A percentile compares a stretch with the other conserved stretches of the same genome.
Evolutionary conservation across 92 coral and sea anemone species (phyloP).

Genomic region (Blastomussa wellsi): DNA sequence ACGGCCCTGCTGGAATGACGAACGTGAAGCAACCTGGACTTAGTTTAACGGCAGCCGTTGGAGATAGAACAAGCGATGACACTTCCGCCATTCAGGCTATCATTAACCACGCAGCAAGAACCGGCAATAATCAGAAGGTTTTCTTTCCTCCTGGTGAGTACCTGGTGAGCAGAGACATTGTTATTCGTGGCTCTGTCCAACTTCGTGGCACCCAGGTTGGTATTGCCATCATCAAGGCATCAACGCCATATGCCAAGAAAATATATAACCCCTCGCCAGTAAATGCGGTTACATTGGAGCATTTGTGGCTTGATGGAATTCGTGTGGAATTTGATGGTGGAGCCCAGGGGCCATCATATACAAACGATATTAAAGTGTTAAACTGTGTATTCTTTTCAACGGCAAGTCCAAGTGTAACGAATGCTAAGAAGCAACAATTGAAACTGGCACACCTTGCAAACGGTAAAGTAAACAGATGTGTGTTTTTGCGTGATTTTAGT

Average conservation of each 20-base stretch:
- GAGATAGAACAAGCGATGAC: conserved; percentile 59
- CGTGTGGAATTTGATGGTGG: conserved; percentile 23
- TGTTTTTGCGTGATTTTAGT: conserved; percentile 34
- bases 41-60: conserved; percentile 28
- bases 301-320: conserved; percentile 55
- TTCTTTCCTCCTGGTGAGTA: conserved; percentile 67
- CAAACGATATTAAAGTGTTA: conserved; percentile 13
- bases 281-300: not conserved
- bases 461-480: conserved; percentile 1
- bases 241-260: conserved; percentile 14
- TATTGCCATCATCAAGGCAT: conserved; percentile 49
- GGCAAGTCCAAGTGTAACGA: not conserved
- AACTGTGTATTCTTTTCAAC: conserved; percentile 50
- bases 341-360: not conserved
- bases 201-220: conserved; percentile 48
- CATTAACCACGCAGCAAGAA: conserved; percentile 17
- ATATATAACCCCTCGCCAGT: not conserved
- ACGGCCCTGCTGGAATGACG: conserved; percentile 38
- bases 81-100: conserved; percentile 44
- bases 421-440: conserved; percentile 20
- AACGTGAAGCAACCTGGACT: conserved; percentile 44
- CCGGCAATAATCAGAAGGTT: conserved; percentile 31
- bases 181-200: conserved; percentile 18
- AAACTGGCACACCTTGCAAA: not conserved
- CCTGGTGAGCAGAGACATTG: conserved; percentile 31